These are phyloP conservation scores for Drosophila repleta DNA, from an alignment of 1,140 invertebrate genomes.

Conservation along the genomic window DNA sequence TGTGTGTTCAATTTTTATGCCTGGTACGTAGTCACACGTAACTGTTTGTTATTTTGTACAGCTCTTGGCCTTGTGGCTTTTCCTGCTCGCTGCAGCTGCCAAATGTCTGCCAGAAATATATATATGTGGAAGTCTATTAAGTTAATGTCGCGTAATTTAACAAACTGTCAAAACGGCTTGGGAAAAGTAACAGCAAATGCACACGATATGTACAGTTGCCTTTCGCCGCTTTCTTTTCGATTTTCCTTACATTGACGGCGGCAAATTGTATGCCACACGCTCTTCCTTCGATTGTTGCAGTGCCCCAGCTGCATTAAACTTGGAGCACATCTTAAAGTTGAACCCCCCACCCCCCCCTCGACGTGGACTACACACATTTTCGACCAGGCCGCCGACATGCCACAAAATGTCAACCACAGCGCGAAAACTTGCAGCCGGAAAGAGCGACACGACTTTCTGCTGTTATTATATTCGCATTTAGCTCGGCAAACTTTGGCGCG, in stretches of 20 bases:
- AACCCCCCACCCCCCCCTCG: not conserved
- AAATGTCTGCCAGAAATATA: conserved; percentile 65
- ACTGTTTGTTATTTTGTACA: conserved; percentile 32
- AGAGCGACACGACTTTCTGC: conserved; percentile 37
- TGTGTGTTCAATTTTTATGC: conserved; percentile 18
- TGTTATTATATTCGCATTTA: conserved; percentile 51
- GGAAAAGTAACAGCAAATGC: conserved; percentile 53
- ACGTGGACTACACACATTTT: not conserved
- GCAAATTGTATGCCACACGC: conserved; percentile 28
- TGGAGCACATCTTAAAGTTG: conserved; percentile 17
- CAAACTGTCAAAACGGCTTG: conserved; percentile 76
- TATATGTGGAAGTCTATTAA: conserved; percentile 72
- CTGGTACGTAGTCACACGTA: conserved; percentile 18
- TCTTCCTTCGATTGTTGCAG: conserved; percentile 15
- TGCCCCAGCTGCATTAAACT: conserved; percentile 23
- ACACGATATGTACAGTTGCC: conserved; percentile 52
- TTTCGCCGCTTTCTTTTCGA: not conserved
- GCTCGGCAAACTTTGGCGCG: conserved; percentile 26
- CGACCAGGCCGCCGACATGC: conserved; percentile 27
- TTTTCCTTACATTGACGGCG: conserved; percentile 5
- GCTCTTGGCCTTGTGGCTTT: conserved; percentile 60
- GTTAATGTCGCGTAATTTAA: conserved; percentile 81
- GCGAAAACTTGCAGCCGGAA: conserved; percentile 31
- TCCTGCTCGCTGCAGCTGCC: conserved; percentile 57
- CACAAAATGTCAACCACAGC: conserved; percentile 34